These are phyloP conservation scores for Brachionus koreanus DNA, from an alignment of 1,140 invertebrate genomes.

Conservation along the genomic window DNA sequence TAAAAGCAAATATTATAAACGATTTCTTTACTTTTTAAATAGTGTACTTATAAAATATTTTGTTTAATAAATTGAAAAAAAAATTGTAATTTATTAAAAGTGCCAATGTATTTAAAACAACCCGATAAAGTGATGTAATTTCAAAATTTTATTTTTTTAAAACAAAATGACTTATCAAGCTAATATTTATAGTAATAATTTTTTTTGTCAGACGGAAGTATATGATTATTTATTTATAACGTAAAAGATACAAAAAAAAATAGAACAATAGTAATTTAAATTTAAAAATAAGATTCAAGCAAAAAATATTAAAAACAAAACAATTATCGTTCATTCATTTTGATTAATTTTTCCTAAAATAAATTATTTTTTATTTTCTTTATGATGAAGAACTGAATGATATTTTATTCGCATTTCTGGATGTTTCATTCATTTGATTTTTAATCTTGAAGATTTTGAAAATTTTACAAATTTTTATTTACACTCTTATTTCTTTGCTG, in stretches of 20 bases:
- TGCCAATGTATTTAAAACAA: too few species aligned
- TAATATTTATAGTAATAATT: background rate
- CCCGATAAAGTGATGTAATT: too few species aligned
- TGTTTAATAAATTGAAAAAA: too few species aligned
- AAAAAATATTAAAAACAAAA: constrained; percentile 5
- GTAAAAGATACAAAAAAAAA: background rate
- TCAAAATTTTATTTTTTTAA: too few species aligned
- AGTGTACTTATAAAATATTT: too few species aligned
- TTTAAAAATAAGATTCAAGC: background rate
- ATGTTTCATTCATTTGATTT: too few species aligned
- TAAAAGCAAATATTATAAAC: too few species aligned
- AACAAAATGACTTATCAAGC: too few species aligned
- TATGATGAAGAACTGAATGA: background rate
- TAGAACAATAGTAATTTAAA: background rate
- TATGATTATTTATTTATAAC: constrained; percentile 5
- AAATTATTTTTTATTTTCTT: background rate
- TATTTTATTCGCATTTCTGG: background rate
- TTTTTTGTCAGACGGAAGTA: constrained; percentile 19
- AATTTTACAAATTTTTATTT: background rate
- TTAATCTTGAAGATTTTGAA: too few species aligned
- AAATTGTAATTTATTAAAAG: too few species aligned
- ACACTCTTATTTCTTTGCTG: constrained; percentile 22
- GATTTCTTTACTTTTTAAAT: too few species aligned
- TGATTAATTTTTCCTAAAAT: background rate
- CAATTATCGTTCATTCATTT: background rate